Base-by-base conservation (phyloP, 1,140 invertebrate species). In the Achroia grisella region DNA sequence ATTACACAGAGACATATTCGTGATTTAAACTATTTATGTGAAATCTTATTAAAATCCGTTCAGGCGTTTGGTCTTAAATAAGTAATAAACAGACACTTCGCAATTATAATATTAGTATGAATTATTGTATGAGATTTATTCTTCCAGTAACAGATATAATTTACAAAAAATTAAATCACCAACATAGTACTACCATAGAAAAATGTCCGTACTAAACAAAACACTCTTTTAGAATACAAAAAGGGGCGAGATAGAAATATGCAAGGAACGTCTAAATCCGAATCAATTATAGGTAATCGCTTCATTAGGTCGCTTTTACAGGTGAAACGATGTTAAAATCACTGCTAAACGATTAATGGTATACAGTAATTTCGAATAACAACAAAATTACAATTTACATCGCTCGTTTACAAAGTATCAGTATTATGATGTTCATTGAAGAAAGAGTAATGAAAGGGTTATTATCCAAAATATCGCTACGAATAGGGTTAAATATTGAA, bases 141-240 rank as follows among this genome's bases (percentile, higher is more conserved):
- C n/a, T n/a, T n/a, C n/a, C n/a, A n/a, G n/a, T n/a, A n/a, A n/a
- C n/a, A n/a, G n/a, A n/a, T n/a, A n/a, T n/a, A n/a, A n/a, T n/a
- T n/a, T n/a, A n/a, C n/a, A n/a, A n/a, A n/a, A n/a, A n/a, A n/a
- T n/a, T n/a, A n/a, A n/a, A n/a, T n/a, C n/a, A n/a, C n/a, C n/a
- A n/a, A n/a, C n/a, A n/a, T n/a, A n/a, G n/a, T 23, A 23, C 17
- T 23, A 6, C 17, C 2, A 6, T 23, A 23, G 17, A 23, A 3
- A 23, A 3, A 23, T 6, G 6, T 23, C 17, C n/a, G n/a, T n/a
- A n/a, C n/a, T n/a, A n/a, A 23, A 55, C 42, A 57, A 53, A 44
- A 53, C 58, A 58, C 56, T 53, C 51, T 53, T 57, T 71, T 62
- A 31, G 66, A 67, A 70, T 62, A 70, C 62, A 70, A 76, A 68